phyloP scores from a whole-genome alignment of 2,888 invertebrate genomes.

The Drosophila tripunctata region DNA sequence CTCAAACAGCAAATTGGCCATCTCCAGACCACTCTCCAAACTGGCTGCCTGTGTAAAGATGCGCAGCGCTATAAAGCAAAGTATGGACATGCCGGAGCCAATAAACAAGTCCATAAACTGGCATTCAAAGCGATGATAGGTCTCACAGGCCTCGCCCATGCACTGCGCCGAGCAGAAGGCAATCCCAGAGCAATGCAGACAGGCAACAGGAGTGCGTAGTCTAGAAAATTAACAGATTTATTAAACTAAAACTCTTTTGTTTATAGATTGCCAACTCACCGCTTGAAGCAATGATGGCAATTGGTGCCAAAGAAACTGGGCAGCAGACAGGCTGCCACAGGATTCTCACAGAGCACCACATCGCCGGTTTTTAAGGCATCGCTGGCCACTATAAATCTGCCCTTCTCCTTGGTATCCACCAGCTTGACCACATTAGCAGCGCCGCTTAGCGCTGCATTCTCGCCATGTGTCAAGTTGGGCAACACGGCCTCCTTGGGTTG shows the following conservation, averaged over 20 bases:
- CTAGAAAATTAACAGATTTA: constrained; percentile 76
- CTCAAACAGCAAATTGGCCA: constrained; percentile 86
- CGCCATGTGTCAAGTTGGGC: constrained; percentile 85
- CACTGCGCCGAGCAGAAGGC: constrained; percentile 90
- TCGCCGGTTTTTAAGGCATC: constrained; percentile 87
- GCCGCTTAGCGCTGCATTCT: constrained; percentile 85
- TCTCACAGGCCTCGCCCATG: constrained; percentile 87
- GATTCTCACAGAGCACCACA: constrained; percentile 88
- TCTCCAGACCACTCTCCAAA: constrained; percentile 79
- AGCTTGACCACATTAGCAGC: constrained; percentile 87
- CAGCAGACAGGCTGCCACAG: constrained; percentile 90
- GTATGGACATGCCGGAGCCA: constrained; percentile 93
- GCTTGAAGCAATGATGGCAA: constrained; percentile 91
- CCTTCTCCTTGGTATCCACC: constrained; percentile 86
- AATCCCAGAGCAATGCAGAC: constrained; percentile 89
- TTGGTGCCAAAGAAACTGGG: constrained; percentile 91
- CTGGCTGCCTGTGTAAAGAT: constrained; percentile 89
- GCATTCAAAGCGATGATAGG: constrained; percentile 92
- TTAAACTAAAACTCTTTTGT: not conserved
- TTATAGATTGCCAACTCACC: constrained; percentile 84
- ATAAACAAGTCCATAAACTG: constrained; percentile 89
- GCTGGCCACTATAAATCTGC: constrained; percentile 89
- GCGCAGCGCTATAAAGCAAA: constrained; percentile 90
- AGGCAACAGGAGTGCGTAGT: constrained; percentile 88
- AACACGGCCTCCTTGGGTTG: constrained; percentile 5